Conservation (phyloP, 2,888 invertebrate genomes). For the Erpobdella octoculata region DNA sequence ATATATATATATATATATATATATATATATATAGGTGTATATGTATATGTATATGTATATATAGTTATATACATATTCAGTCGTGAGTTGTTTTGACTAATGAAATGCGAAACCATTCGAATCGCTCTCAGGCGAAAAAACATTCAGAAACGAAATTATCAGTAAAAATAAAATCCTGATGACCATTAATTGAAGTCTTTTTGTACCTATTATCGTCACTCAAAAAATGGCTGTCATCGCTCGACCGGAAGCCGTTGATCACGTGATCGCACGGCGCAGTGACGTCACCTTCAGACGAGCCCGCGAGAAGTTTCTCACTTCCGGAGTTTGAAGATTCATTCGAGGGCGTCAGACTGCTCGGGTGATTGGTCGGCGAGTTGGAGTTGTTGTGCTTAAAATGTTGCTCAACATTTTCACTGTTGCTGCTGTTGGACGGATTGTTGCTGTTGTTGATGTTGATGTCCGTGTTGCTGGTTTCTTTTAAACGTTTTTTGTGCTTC, state of each 20-base stretch:
- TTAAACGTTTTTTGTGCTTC: conserved; percentile 52
- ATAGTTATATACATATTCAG: too few relatives aligned
- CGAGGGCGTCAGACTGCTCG: neutral
- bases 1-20: too few relatives aligned
- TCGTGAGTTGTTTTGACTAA: too few relatives aligned
- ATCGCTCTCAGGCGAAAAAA: conserved; percentile 4
- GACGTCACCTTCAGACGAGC: neutral
- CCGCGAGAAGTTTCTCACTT: neutral
- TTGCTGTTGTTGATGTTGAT: conserved; percentile 12
- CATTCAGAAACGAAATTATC: too few relatives aligned
- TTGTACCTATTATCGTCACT: neutral
- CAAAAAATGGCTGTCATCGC: neutral
- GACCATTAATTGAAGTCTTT: too few relatives aligned
- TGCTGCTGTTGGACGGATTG: neutral
- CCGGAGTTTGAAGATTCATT: neutral
- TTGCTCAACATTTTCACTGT: neutral
- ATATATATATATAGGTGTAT: too few relatives aligned
- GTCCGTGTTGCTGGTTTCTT: conserved; percentile 41
- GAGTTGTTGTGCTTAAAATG: neutral
- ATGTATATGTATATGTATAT: too few relatives aligned
- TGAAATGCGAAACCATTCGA: neutral
- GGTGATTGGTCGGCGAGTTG: neutral
- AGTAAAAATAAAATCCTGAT: too few relatives aligned
- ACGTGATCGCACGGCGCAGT: conserved; percentile 3
- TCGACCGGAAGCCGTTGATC: conserved; percentile 8